These are phyloP conservation scores for Orientallactaga bullata DNA, from an alignment of 2,113 vertebrate species.

Conservation along the genomic window DNA sequence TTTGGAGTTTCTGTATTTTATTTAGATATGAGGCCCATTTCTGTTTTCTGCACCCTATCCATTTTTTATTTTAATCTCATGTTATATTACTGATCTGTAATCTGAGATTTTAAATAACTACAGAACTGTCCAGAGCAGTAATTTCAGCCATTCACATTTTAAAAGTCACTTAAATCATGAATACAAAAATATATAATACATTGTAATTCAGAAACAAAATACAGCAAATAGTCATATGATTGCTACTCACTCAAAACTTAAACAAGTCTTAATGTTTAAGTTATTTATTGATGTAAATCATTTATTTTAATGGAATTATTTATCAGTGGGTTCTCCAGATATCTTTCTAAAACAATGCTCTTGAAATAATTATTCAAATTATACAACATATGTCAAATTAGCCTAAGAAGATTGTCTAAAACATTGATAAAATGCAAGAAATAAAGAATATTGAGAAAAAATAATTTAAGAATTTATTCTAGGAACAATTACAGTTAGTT, in stretches of 20 bases:
- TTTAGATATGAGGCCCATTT: not conserved
- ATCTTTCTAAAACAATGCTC: conserved; percentile 38
- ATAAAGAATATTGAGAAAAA: conserved; percentile 16
- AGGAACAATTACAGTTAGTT: not conserved
- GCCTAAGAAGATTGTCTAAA: conserved; percentile 32
- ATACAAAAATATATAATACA: conserved; percentile 25
- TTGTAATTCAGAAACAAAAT: conserved; percentile 35
- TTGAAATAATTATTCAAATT: conserved; percentile 48
- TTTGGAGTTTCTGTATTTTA: conserved; percentile 24
- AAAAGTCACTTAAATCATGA: conserved; percentile 56
- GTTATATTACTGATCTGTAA: not conserved
- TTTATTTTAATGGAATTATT: too few species aligned
- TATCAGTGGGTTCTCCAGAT: not conserved
- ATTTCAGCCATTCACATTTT: conserved; percentile 23
- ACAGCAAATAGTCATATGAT: conserved; percentile 11
- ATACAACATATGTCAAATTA: conserved; percentile 4
- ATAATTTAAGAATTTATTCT: conserved; percentile 12
- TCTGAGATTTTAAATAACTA: conserved; percentile 30
- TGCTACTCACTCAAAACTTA: conserved; percentile 40
- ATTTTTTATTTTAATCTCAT: not conserved
- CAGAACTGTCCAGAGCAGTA: not conserved
- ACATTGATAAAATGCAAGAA: conserved; percentile 4
- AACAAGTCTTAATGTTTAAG: conserved; percentile 20
- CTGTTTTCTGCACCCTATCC: not conserved
- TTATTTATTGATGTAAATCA: conserved; percentile 16